Evolutionary conservation across 2,797 vertebrate genomes (phyloP), one percentile per base, ranked within the genome.

Genomic region (Sebastes iracundus): DNA sequence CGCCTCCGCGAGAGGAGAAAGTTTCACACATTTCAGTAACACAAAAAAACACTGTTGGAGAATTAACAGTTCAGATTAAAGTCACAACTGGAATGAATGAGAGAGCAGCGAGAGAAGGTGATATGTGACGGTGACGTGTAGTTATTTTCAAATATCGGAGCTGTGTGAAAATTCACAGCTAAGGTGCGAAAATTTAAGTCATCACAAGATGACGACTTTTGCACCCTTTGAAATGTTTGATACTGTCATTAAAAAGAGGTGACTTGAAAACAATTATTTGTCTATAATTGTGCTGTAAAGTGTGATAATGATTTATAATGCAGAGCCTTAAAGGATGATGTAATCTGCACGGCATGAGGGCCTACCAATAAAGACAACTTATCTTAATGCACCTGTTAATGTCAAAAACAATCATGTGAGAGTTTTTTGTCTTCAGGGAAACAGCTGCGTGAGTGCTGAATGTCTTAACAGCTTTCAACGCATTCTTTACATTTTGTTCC

Each of bases 1-100:
- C 46, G 94, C 95, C 23, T 95, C 91, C 93, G 94, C 81, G 10
- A 77, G 9, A 72, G 76, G 56, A 77, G 60, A 75, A 64, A 72
- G 63, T 56, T 83, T 60, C 42, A 73, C 20, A 80, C 14, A 60
- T 67, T 74, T 84, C 28, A 79, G 32, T n/a, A 20, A 68, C 27
- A 68, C 25, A 81, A 11, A 14, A 14, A 27, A 38, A 67, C 59
- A 55, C 10, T 16, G 23, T 13, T 30, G 5, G 33, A 52, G 30
- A 82, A 53, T 27, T 18, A 76, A 60, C 60, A 69, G 60, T 61
- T 76, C 28, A 68, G 16, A 79, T 68, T 59, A 66, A 73, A 22
- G 10, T 60, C 9, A 78, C 52, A 80, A 25, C 27, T 59, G 27
- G 11, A 69, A 28, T 75, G 9, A 76, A 56, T 23, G 32, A 72